Evolutionary conservation across 2,113 vertebrate species (phyloP).

Genomic region (Zonotrichia leucophrys): DNA sequence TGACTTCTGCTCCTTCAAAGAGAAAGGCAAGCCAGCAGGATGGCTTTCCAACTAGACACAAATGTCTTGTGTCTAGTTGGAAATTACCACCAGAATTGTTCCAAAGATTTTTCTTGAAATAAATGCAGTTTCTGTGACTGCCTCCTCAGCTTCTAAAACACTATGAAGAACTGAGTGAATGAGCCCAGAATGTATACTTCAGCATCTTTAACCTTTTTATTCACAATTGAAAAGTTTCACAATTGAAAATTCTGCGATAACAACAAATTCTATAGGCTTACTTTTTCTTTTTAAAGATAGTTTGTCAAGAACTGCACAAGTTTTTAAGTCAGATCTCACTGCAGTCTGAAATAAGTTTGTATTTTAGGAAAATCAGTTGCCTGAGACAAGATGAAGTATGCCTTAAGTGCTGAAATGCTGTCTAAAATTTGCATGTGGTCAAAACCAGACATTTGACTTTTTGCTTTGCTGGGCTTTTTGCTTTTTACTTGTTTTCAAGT

Average conservation of each 20-base stretch:
- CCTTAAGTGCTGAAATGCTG: neutral
- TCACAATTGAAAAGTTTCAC: neutral
- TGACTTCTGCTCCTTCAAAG: neutral
- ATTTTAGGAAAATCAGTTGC: neutral
- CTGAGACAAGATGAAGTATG: neutral
- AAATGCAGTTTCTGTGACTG: neutral
- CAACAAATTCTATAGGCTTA: neutral
- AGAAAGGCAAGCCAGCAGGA: neutral
- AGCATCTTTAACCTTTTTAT: neutral
- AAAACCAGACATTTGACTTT: neutral
- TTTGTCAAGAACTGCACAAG: neutral
- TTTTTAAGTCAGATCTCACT: neutral
- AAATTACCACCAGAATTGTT: neutral
- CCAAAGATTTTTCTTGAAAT: neutral
- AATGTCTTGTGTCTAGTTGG: neutral
- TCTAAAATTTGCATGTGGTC: neutral
- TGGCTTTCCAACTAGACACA: too few species aligned
- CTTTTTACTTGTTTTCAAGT: neutral
- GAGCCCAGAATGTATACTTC: neutral
- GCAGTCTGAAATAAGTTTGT: neutral
- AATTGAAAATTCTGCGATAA: neutral
- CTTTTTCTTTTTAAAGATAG: neutral
- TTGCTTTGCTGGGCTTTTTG: neutral
- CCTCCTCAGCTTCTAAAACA: neutral
- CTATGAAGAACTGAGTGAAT: neutral